Conservation (phyloP, 2,797 vertebrate genomes). For the Eupleurogrammus muticus region DNA sequence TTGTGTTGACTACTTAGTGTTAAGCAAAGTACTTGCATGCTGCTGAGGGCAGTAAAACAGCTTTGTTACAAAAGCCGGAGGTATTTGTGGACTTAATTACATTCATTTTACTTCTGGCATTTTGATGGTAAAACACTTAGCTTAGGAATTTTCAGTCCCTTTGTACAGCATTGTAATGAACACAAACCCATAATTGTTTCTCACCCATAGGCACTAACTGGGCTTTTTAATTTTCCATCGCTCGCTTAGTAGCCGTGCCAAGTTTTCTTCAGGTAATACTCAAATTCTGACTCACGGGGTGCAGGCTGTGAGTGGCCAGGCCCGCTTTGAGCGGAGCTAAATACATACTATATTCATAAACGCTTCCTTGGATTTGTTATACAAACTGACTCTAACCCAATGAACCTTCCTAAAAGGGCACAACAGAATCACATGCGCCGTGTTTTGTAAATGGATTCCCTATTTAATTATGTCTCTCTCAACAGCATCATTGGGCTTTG, state of each 20-base stretch:
- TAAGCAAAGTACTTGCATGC: constrained; percentile 55
- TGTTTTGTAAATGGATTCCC: constrained; percentile 55
- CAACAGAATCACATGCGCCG: constrained; percentile 15
- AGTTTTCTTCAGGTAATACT: constrained; percentile 75
- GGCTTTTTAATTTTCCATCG: constrained; percentile 78
- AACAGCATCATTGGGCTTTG: constrained; percentile 50
- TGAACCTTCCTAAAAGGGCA: constrained; percentile 36
- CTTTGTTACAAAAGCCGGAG: constrained; percentile 73
- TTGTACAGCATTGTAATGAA: constrained; percentile 80
- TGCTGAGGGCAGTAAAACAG: constrained; percentile 70
- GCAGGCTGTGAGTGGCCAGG: constrained; percentile 42
- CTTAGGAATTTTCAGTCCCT: constrained; percentile 79
- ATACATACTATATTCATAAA: constrained; percentile 64
- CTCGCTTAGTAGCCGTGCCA: constrained; percentile 70
- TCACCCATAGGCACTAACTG: constrained; percentile 76
- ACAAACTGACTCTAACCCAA: constrained; percentile 25
- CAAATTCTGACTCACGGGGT: constrained; percentile 72
- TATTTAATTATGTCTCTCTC: constrained; percentile 58
- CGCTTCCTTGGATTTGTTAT: constrained; percentile 63
- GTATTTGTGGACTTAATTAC: constrained; percentile 81
- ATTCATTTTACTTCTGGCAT: constrained; percentile 77
- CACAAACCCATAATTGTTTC: constrained; percentile 82
- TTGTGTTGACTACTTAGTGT: constrained; percentile 46
- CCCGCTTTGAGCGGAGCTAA: constrained; percentile 62
- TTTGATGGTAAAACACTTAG: constrained; percentile 79